Evolutionary conservation across 2,888 invertebrate species (phyloP).

Genomic region (Criorhina ranunculi): DNA sequence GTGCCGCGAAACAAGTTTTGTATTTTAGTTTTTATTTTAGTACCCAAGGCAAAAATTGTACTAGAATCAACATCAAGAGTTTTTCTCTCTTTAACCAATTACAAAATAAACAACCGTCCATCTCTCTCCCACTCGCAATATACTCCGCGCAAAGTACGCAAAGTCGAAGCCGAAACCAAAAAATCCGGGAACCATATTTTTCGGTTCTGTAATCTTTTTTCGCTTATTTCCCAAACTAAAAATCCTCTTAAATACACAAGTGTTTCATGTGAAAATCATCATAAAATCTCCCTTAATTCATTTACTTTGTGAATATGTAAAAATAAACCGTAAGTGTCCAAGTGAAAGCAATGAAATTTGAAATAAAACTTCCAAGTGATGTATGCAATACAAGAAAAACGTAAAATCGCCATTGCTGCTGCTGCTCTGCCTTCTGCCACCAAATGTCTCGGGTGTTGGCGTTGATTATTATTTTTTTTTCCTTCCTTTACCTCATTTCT

Average conservation of each 20-base stretch:
- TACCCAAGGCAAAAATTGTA: conserved; percentile 58
- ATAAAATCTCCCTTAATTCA: conserved; percentile 39
- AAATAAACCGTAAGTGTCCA: conserved; percentile 61
- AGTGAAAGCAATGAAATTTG: conserved; percentile 52
- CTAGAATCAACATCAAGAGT: conserved; percentile 29
- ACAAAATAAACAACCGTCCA: conserved; percentile 21
- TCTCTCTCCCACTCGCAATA: conserved; percentile 48
- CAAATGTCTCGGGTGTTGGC: conserved; percentile 79
- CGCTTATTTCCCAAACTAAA: conserved; percentile 67
- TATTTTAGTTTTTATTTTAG: conserved; percentile 67
- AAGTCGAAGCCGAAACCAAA: conserved; percentile 77
- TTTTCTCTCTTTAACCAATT: conserved; percentile 22
- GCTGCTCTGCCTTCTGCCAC: conserved; percentile 59
- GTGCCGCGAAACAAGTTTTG: conserved; percentile 76
- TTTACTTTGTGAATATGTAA: conserved; percentile 60
- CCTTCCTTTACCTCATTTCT: conserved; percentile 32
- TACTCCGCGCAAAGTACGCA: conserved; percentile 72
- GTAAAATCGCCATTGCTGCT: conserved; percentile 76
- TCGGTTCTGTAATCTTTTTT: conserved; percentile 76
- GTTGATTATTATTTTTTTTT: conserved; percentile 70
- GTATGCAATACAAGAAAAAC: conserved; percentile 71
- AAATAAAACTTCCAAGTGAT: conserved; percentile 57
- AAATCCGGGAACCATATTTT: conserved; percentile 80
- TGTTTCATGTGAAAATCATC: conserved; percentile 55
- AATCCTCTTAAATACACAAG: conserved; percentile 66